Evolutionary conservation across 2,888 invertebrate genomes (phyloP), one percentile per base, ranked within the genome.

Genomic region (Cephus nigrinus): DNA sequence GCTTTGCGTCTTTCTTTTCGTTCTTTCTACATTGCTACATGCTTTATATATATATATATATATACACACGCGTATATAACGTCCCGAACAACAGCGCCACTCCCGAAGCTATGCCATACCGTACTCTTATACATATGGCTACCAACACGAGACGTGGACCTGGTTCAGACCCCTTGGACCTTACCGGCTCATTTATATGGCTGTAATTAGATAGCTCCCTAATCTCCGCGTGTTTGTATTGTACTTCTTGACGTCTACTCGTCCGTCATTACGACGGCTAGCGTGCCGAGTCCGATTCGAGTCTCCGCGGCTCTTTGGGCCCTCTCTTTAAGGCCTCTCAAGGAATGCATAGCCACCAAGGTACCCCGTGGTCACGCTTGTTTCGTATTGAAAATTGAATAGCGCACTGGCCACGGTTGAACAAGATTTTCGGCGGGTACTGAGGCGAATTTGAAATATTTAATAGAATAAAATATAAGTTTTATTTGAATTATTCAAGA

Each of bases 141-240:
- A 71, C 71, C 55, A 71, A 71, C 71, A 71, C 71, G 71, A 33
- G 15, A 31, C 2, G 2, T 31, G 31, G 31, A 15, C 71, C 9
- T 33, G 71, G 31, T 71, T 9, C 71, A 33, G 71, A 23, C 55
- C 55, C 23, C 55, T 55, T 55, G 55, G 55, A 55, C 55, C 55
- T 55, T 55, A 55, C 55, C 81, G 85, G 77, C 84, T 88, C 88
- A 88, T 89, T 89, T 89, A 86, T 88, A 89, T 88, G 84, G 83
- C 84, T 83, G 88, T 89, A 88, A 89, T 89, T 89, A 89, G 88
- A 87, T 86, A 85, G 84, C 84, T 84, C 83, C 83, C 84, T 86
- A 85, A 84, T 83, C 82, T 82, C 73, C 75, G 78, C 79, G 80
- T 84, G 80, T 84, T 84, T 83, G 82, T 82, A 83, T 84, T 84